Base-by-base conservation (phyloP, 2,113 vertebrate species). In the Collichthys lucidus region DNA sequence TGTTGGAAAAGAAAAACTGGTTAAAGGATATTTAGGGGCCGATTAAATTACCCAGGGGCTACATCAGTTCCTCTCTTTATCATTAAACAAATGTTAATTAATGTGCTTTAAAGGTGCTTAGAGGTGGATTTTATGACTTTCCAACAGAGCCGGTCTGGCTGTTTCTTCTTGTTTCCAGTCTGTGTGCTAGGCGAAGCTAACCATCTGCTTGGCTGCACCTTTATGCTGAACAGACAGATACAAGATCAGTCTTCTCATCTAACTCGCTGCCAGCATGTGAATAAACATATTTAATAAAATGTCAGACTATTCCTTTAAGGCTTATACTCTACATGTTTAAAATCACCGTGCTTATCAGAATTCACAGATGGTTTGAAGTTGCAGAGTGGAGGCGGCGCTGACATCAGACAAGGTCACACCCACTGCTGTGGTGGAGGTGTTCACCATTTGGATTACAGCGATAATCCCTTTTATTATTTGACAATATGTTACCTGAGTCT, bases 381-480 rank as follows among this genome's bases (percentile, higher is more conserved):
- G 55, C 65, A 47, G 50, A 84, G 70, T 59, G 15, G 22, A 50
- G 3, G 71, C 40, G 57, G 40, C 20, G n/a, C 29, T 65, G 74
- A 86, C 85, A 88, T 82, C 65, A 79, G 66, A 83, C 89, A 91
- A 90, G 87, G 90, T 92, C 83, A 89, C 84, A 79, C 74, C 50
- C 62, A 70, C 67, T 20, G 53, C 86, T 72, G 83, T 65, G 76
- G 75, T 66, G 80, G 55, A 85, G 66, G 40, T 87, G 88, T 85
- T 89, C 83, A 68, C 76, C 77, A 77, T 89, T 88, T 86, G 90
- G 91, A 93, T 94, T 92, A 94, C 86, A 89, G 87, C 19, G 74
- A 91, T 93, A 92, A 93, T 93, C 91, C 87, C 73, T 90, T 90
- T 92, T 90, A 93, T 89, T 88, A 86, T 90, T 89, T 89, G 87